Evolutionary conservation across 2,113 vertebrate species (phyloP), one percentile per base, ranked within the genome.

Genomic region (Myotis yumanensis): DNA sequence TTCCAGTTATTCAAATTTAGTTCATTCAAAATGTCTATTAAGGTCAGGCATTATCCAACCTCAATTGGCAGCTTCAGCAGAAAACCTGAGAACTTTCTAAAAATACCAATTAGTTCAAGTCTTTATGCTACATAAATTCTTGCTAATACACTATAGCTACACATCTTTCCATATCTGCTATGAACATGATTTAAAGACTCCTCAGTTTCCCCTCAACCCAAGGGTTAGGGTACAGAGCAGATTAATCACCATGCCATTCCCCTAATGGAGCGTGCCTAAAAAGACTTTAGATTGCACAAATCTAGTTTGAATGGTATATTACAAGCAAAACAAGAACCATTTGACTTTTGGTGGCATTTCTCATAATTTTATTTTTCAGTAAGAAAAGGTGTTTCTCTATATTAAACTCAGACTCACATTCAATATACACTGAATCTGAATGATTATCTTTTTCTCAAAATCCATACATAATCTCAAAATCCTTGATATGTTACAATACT

Each of bases 1-100:
- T 95, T 64, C 62, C 37, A 88, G 52, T 92, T 96, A 94, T 95
- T 96, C 37, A 88, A 92, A 92, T 83, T 88, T 86, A 90, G 22
- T 94, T 91, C 52, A 95, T 87, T 96, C 25, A 93, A 91, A 96
- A 83, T 79, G 17, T 86, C 43, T 57, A 15, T 51, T 51, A 32
- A 92, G 40, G 84, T 81, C 73, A 92, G 59, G 32, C 83, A 95
- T 81, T 66, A 93, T 52, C 57, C 66, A 92, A 93, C 20, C 54
- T 87, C 18, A 92, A 68, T 77, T 71, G 37, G 43, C 69, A 96
- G 75, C 4, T 59, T 91, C 37, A 72, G 83, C 76, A 90, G 51
- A 93, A 96, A 84, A 94, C 90, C 82, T 48, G 12, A 30, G 71
- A 62, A 54, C 51, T 91, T 82, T 92, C 71, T 86, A 72, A 94